phyloP scores from a whole-genome alignment of 1,140 invertebrate species.

The Bemisia tabaci region DNA sequence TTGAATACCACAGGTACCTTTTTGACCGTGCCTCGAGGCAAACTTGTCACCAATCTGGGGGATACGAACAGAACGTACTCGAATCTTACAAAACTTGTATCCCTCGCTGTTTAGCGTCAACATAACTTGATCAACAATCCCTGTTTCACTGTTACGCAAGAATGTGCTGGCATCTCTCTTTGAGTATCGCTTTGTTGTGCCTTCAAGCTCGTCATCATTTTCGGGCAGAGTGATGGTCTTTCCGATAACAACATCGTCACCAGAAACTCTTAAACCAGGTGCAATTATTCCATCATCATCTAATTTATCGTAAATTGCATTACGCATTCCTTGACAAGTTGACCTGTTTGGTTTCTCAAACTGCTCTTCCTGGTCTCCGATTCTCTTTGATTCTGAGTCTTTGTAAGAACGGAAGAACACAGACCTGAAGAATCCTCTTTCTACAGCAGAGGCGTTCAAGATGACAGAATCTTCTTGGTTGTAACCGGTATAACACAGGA shows the following conservation, averaged over 20 bases:
- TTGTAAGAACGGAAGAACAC: slow-evolving; percentile 98
- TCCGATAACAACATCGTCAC: slow-evolving; percentile 98
- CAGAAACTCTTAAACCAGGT: slow-evolving; percentile 92
- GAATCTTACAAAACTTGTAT: slow-evolving; percentile 97
- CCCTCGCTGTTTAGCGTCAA: slow-evolving; percentile 92
- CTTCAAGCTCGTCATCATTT: slow-evolving; percentile 90
- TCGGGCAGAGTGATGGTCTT: slow-evolving; percentile 95
- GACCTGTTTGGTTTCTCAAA: slow-evolving; percentile 95
- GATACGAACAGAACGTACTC: slow-evolving; percentile 92
- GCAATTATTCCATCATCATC: slow-evolving; percentile 98
- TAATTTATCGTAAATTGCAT: slow-evolving; percentile 95
- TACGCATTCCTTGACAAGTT: slow-evolving; percentile 91
- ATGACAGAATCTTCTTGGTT: slow-evolving; percentile 99
- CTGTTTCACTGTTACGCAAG: slow-evolving; percentile 92
- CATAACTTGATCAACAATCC: slow-evolving; percentile 98
- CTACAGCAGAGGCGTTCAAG: slow-evolving; percentile 94
- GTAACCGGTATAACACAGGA: slow-evolving; percentile 96
- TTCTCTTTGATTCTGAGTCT: slow-evolving; percentile 88
- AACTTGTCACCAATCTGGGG: slow-evolving; percentile 99
- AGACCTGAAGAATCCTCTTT: slow-evolving; percentile 94
- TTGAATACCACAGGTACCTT: slow-evolving; percentile 97
- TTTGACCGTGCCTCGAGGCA: slow-evolving; percentile 95
- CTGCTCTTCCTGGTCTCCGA: slow-evolving; percentile 91
- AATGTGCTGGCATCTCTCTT: slow-evolving; percentile 97
- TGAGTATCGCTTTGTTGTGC: slow-evolving; percentile 71